phyloP scores from a whole-genome alignment of 2,797 vertebrate genomes.

The Acrossocheilus wenchowensis region DNA sequence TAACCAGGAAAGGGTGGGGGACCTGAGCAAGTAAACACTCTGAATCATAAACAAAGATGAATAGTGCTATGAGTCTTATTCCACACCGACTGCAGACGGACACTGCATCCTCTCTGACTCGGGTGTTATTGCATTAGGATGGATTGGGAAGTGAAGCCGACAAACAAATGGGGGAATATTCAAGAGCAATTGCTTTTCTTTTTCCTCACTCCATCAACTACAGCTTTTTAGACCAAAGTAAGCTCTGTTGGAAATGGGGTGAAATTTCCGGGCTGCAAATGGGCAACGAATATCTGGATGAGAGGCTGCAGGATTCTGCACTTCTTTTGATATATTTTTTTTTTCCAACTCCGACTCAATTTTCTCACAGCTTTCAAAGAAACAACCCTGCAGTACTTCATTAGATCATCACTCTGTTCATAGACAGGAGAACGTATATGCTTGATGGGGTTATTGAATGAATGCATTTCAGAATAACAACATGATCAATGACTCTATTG shows the following conservation, averaged over 20 bases:
- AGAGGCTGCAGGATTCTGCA: constrained; percentile 1
- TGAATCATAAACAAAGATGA: constrained; percentile 55
- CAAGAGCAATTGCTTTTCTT: constrained; percentile 43
- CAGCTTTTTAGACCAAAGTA: constrained; percentile 24
- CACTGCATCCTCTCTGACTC: constrained; percentile 36
- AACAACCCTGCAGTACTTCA: not conserved
- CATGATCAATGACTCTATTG: constrained; percentile 19
- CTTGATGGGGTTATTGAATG: constrained; percentile 22
- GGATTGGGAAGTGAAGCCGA: constrained; percentile 49
- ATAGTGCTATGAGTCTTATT: constrained; percentile 46
- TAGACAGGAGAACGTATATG: not conserved
- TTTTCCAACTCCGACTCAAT: not conserved
- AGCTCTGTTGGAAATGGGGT: constrained; percentile 36
- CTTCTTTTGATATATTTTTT: constrained; percentile 1
- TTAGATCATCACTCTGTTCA: constrained; percentile 27
- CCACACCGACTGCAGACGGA: constrained; percentile 36
- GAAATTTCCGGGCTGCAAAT: constrained; percentile 33
- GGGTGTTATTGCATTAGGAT: constrained; percentile 57
- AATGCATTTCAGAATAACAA: not conserved
- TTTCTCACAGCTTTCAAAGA: constrained; percentile 20
- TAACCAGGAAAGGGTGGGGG: constrained; percentile 36
- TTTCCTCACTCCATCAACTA: constrained; percentile 34
- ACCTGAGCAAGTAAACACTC: constrained; percentile 47
- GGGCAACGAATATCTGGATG: not conserved
- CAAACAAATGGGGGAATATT: constrained; percentile 51